Base-by-base conservation (phyloP, 2,113 vertebrate genomes). In the Xiphophorus maculatus region DNA sequence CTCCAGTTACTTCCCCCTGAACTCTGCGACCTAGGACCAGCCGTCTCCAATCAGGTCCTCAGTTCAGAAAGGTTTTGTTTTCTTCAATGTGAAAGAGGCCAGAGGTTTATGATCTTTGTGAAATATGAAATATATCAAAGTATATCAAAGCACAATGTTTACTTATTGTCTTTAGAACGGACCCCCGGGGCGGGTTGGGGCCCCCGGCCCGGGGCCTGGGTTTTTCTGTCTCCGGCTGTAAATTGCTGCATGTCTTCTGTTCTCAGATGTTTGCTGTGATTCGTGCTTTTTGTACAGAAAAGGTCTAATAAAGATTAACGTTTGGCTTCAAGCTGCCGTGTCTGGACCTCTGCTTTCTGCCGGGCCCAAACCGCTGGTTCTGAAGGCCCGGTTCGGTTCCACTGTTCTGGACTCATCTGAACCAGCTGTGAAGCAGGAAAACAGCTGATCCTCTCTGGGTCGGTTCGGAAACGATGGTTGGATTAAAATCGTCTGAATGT, bases 121-220 rank as follows among this genome's bases (percentile, higher is more conserved):
- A 94, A 94, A 93, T 94, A 94, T 90, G 82, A 94, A 94, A 92
- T 94, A 94, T 94, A 94, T 91, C 89, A 93, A 94, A 94, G 91
- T 94, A 93, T 94, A 94, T 94, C 85, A 94, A 95, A 95, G 94
- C 94, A 95, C 94, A 95, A 95, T 94, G 92, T 94, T 93, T 93
- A 93, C 93, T 91, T 48, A 29, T 44, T 73, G 93, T 95, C 92
- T 93, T 92, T 92, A 92, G 86, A 86, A 80, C 84, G 64, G 78
- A 63, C 7, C 51, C 51, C 51, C 29, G 73, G 79, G 80, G 83
- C 73, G 40, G 73, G 60, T 7, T 10, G 29, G 7, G 32, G 2
- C 8, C 22, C 22, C 51, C 51, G 5, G 7, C 51, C 51, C 51
- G 9, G 51, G 51, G 51, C 8, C 51, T 63, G 7, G 25, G 32